Conservation (phyloP, 2,888 invertebrate genomes). For the Cantharis nigra region DNA sequence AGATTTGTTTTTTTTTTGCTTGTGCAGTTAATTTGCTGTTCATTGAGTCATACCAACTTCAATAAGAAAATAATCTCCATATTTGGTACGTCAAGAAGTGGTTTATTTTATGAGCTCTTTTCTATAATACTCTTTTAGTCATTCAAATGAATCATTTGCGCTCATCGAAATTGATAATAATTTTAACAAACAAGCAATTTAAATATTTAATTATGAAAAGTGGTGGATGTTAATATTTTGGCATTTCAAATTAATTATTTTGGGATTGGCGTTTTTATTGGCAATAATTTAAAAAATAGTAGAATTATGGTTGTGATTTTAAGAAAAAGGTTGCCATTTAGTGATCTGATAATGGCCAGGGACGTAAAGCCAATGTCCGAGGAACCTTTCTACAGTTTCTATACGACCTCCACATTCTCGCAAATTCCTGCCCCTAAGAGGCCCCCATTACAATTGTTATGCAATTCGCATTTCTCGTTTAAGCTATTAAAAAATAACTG, state of each 20-base stretch:
- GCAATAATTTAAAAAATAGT: background rate
- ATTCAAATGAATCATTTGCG: background rate
- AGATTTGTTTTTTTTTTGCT: background rate
- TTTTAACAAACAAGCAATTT: background rate
- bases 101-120: background rate
- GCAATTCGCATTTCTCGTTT: conserved; percentile 17
- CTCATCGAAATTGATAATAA: background rate
- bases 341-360: conserved; percentile 33
- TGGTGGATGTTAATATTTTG: background rate
- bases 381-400: conserved; percentile 31
- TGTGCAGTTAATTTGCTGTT: background rate
- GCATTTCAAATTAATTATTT: background rate
- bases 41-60: background rate
- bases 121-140: background rate
- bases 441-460: conserved; percentile 22
- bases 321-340: conserved; percentile 10
- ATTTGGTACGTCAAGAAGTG: background rate
- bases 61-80: background rate
- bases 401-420: conserved; percentile 33
- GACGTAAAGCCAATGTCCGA: conserved; percentile 35
- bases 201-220: background rate
- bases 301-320: background rate
- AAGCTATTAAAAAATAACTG: background rate
- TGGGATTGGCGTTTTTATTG: background rate
- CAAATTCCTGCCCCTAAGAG: conserved; percentile 28